Percentiles rank a stretch among this genome's conserved stretches.
These are phyloP conservation scores for Halyomorpha halys DNA, from an alignment of 1,140 invertebrate species.

Conservation along the genomic window DNA sequence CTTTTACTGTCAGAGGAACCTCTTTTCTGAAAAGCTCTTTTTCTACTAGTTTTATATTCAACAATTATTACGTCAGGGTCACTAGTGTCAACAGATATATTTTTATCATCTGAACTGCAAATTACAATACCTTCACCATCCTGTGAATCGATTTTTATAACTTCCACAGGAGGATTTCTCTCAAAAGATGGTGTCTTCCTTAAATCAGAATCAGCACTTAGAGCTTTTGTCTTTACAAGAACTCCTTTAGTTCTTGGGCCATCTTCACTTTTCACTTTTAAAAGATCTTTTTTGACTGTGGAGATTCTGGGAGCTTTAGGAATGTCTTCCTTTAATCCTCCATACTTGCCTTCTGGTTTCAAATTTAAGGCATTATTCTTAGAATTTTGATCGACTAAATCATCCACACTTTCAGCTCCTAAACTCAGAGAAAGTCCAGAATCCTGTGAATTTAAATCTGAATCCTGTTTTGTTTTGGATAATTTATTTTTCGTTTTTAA, in stretches of 20 bases:
- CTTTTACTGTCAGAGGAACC: constrained; percentile 32
- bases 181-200: constrained; percentile 29
- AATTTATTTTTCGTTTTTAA: constrained; percentile 43
- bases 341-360: constrained; percentile 1
- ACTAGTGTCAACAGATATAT: constrained; percentile 28
- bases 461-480: constrained; percentile 41
- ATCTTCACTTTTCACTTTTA: constrained; percentile 30
- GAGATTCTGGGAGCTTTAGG: neutral
- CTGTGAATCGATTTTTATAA: constrained; percentile 32
- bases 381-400: constrained; percentile 25
- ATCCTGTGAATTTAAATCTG: constrained; percentile 37
- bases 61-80: constrained; percentile 33
- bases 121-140: constrained; percentile 28
- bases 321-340: neutral
- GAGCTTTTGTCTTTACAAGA: constrained; percentile 28
- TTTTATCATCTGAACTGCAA: constrained; percentile 30
- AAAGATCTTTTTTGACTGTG: constrained; percentile 27
- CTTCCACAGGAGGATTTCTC: constrained; percentile 29
- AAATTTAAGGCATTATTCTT: constrained; percentile 7
- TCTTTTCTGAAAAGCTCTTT: constrained; percentile 31
- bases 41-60: constrained; percentile 32
- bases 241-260: constrained; percentile 27
- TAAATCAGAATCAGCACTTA: constrained; percentile 31
- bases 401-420: constrained; percentile 30
- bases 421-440: constrained; percentile 33